Percentiles rank a stretch among this genome's conserved stretches.
These are phyloP conservation scores for Medauroidea extradentata DNA, from an alignment of 1,140 invertebrate species.

Conservation along the genomic window DNA sequence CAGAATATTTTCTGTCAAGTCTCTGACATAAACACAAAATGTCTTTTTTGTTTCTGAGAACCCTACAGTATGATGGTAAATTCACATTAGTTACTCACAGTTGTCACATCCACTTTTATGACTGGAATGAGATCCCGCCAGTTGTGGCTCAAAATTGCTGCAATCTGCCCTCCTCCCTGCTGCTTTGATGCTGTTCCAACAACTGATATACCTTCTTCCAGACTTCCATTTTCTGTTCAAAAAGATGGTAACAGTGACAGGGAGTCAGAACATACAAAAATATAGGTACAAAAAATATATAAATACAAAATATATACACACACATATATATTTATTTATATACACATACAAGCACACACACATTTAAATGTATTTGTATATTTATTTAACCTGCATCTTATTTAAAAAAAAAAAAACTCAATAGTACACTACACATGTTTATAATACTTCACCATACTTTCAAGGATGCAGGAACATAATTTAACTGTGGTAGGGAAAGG, in stretches of 20 bases:
- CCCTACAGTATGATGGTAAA: neutral
- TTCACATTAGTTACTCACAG: slow-evolving; percentile 48
- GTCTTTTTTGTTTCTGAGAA: too few species aligned
- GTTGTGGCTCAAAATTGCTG: slow-evolving; percentile 56
- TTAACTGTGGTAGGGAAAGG: too few species aligned
- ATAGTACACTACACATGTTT: too few species aligned
- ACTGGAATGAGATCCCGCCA: slow-evolving; percentile 97
- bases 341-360: neutral
- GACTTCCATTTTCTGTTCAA: too few species aligned
- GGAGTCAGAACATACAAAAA: neutral
- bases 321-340: neutral
- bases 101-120: slow-evolving; percentile 90
- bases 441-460: too few species aligned
- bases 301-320: neutral
- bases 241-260: slow-evolving; percentile 4
- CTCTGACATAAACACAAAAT: too few species aligned
- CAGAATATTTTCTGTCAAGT: too few species aligned
- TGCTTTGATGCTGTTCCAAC: slow-evolving; percentile 7
- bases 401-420: too few species aligned
- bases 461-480: too few species aligned
- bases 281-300: too few species aligned
- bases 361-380: neutral
- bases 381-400: slow-evolving; percentile 3
- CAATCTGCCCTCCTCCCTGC: slow-evolving; percentile 11
- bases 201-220: too few species aligned